A percentile compares a stretch with the other conserved stretches of the same genome.
Conservation (phyloP, 2,888 invertebrate genomes). For the Escarpia spicata region DNA sequence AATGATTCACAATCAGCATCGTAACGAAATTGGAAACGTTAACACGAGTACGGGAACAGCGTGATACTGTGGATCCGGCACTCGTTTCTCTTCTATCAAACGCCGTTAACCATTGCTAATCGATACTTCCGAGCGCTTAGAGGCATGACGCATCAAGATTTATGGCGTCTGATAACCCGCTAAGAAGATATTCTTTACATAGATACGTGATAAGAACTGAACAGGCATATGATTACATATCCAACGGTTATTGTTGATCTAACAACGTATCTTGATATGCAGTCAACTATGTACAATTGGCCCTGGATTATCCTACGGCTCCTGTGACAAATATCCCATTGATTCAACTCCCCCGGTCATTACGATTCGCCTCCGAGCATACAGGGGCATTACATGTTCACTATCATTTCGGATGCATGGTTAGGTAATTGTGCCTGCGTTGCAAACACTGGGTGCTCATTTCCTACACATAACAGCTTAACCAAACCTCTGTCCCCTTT, state of each 20-base stretch:
- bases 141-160: neutral
- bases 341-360: neutral
- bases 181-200: neutral
- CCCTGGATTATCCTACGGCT: neutral
- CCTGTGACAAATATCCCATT: neutral
- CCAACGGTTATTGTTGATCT: neutral
- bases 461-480: neutral
- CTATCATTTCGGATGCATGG: neutral
- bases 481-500: neutral
- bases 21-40: neutral
- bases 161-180: neutral
- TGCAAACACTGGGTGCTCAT: neutral
- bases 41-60: neutral
- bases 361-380: neutral
- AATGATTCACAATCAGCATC: neutral
- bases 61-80: neutral
- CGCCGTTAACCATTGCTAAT: neutral
- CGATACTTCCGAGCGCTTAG: neutral
- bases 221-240: neutral
- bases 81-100: neutral
- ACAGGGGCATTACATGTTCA: neutral
- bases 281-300: neutral
- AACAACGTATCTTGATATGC: neutral
- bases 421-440: neutral
- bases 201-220: neutral